phyloP scores from a whole-genome alignment of 2,888 invertebrate species.

The Philonicus albiceps region DNA sequence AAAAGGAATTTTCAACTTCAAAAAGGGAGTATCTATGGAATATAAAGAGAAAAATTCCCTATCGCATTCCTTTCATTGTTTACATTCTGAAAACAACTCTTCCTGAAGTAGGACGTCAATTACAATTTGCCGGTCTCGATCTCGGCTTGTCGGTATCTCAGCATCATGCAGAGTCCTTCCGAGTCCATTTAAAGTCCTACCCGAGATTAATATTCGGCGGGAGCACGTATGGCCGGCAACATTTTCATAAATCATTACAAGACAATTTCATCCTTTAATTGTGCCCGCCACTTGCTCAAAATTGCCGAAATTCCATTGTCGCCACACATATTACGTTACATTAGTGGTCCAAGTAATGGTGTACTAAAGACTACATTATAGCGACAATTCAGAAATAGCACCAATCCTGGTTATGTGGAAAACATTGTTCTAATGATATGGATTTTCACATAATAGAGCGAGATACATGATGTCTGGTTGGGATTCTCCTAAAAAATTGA shows the following conservation, averaged over 20 bases:
- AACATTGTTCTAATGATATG: neutral
- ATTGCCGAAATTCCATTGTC: neutral
- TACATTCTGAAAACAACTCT: neutral
- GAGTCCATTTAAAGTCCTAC: neutral
- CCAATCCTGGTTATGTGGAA: neutral
- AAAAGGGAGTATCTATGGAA: neutral
- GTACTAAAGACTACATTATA: neutral
- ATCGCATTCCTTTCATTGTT: neutral
- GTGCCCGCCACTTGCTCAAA: neutral
- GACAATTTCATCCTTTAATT: constrained; percentile 3
- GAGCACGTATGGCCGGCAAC: neutral
- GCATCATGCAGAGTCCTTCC: neutral
- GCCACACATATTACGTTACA: neutral
- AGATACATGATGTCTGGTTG: neutral
- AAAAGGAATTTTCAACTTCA: neutral
- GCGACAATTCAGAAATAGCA: neutral
- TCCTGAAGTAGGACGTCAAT: neutral
- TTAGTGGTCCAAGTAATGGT: neutral
- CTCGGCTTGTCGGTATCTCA: too few species aligned
- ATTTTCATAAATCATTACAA: constrained; percentile 5
- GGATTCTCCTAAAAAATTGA: neutral
- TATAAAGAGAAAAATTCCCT: neutral
- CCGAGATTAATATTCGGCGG: constrained; percentile 17
- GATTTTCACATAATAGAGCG: neutral
- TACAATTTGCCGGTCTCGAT: neutral